Evolutionary conservation across 2,113 vertebrate genomes (phyloP), one percentile per base, ranked within the genome.

Genomic region (Australoheros scitulus): DNA sequence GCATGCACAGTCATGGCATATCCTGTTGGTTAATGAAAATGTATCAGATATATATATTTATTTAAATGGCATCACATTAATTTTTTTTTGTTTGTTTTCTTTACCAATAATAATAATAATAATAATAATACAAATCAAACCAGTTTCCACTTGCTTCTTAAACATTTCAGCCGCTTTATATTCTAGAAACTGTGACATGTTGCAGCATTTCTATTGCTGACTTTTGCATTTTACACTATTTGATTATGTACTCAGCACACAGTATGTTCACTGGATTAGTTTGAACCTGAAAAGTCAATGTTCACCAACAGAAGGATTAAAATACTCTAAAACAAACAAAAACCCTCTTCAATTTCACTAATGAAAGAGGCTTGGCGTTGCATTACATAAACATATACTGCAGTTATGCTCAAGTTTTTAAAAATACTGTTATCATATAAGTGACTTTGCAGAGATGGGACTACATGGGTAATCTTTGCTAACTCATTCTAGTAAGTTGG

Each of bases 341-440:
- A 59, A 56, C 4, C 8, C 56, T 86, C 52, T 78, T 84, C 86
- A 90, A 92, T 94, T 89, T 94, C 61, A 79, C 87, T 94, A 89
- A 93, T 93, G 89, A 89, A 76, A 80, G 59, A 61, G 43, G 76
- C 38, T 70, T 76, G 34, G 47, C 55, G 24, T 55, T 74, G 79
- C 75, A 10, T 70, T 24, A 65, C 60, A 82, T 78, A 63, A 88
- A 80, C 22, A 60, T 38, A 55, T 52, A 14, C 29, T 17, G 13
- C 22, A 70, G 63, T 11, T 20, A 43, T 4, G 20, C 38, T 34
- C 2, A 63, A 61, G 26, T 13, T 10, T 47, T 36, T 57, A 13
- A 11, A 57, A 61, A 29, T 61, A 11, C 57, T 60, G 29, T 29
- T 52, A 15, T 36, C 64, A 32, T 9, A 50, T 72, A 26, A 1